Conservation (phyloP, 2,113 vertebrate species). For the Daphoenositta chrysoptera region DNA sequence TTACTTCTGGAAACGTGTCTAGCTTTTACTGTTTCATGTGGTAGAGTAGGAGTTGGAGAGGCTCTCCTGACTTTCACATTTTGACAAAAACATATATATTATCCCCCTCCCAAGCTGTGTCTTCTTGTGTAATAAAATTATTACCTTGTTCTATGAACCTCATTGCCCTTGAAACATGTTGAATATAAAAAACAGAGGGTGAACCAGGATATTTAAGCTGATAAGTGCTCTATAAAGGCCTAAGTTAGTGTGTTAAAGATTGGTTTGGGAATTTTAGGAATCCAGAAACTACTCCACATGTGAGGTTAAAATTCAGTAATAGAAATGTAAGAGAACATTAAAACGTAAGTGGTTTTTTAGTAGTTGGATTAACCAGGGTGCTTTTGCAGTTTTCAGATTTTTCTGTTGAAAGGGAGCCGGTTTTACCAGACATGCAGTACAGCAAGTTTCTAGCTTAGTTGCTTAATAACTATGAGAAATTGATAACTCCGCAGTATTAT, state of each 20-base stretch:
- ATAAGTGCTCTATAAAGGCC: not conserved
- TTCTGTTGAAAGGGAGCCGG: not conserved
- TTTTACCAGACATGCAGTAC: not conserved
- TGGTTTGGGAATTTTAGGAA: not conserved
- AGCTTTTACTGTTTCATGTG: not conserved
- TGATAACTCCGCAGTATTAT: not conserved
- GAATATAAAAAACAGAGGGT: not conserved
- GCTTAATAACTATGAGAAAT: not conserved
- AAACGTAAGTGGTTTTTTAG: not conserved
- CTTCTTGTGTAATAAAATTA: not conserved
- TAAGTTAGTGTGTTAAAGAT: not conserved
- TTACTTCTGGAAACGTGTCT: not conserved
- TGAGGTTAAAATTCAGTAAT: not conserved
- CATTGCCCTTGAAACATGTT: not conserved
- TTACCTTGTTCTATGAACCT: not conserved
- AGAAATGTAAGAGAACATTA: not conserved
- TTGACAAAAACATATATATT: not conserved
- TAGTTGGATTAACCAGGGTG: not conserved
- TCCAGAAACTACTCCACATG: not conserved
- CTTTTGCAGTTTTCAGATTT: not conserved
- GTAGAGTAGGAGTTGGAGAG: not conserved
- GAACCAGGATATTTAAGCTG: not conserved
- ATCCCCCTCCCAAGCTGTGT: not conserved
- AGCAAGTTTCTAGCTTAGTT: not conserved
- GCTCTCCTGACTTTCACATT: not conserved